phyloP scores from a whole-genome alignment of 2,888 invertebrate species.

The Napeogenes sylphis region DNA sequence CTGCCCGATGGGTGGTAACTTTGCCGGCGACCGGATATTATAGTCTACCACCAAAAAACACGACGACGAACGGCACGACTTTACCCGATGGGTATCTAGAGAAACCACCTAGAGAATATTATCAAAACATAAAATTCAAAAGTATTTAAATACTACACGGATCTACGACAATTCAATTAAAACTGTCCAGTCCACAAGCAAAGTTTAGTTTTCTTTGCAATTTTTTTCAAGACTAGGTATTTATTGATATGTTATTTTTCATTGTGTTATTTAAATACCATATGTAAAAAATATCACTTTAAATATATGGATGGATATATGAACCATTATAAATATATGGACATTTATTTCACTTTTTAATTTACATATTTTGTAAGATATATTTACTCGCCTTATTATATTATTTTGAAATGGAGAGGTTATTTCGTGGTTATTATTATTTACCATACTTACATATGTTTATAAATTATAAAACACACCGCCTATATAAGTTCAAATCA shows the following conservation, averaged over 20 bases:
- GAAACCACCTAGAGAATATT: not conserved
- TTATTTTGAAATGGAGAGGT: not conserved
- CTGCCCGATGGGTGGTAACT: too few species aligned
- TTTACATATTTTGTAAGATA: not conserved
- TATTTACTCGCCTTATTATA: not conserved
- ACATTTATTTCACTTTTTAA: too few species aligned
- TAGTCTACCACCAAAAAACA: too few species aligned
- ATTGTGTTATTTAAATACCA: not conserved
- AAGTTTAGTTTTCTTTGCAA: constrained; percentile 27
- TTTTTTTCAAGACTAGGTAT: constrained; percentile 11
- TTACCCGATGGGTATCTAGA: too few species aligned
- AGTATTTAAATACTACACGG: constrained; percentile 27
- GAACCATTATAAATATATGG: too few species aligned
- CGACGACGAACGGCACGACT: too few species aligned
- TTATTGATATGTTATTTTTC: constrained; percentile 7
- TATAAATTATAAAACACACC: not conserved
- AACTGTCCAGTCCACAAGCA: constrained; percentile 27
- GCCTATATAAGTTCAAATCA: not conserved
- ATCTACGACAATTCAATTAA: constrained; percentile 29
- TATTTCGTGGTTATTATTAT: not conserved
- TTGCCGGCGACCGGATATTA: too few species aligned
- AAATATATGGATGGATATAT: too few species aligned
- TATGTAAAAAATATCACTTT: too few species aligned
- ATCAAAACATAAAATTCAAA: constrained; percentile 3
- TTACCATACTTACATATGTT: too few species aligned